Evolutionary conservation across 2,797 vertebrate genomes (phyloP), one percentile per base, ranked within the genome.

Genomic region (Bradypodion ventrale): DNA sequence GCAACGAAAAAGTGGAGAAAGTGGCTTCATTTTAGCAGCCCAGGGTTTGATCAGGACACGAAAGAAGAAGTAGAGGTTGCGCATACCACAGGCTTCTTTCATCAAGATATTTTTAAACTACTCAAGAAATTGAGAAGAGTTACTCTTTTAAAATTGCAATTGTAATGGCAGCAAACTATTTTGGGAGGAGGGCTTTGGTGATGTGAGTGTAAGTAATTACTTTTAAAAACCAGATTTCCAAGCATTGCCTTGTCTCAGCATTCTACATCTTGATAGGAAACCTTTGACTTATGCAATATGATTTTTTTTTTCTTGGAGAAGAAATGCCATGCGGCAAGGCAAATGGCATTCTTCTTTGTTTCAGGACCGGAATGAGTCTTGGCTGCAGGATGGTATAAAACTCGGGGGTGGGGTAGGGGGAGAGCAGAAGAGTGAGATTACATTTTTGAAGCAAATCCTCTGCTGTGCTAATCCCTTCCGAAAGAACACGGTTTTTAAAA

Each of bases 301-400:
- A 23, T 70, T 65, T 86, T 77, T 86, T 77, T n/a, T 65, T 66
- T 46, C 77, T 82, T 80, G 72, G 72, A 0, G 1, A 9, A 83
- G 10, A 81, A 79, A 77, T 74, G 2, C 82, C 32, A 15, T 79
- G 4, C 10, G 35, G 25, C 8, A 82, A 65, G 23, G 82, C 16
- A 32, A 76, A 74, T 62, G 37, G 15, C 40, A 21, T 59, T 7
- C 13, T n/a, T 49, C 65, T 65, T 52, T 27, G 21, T 72, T 40
- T 4, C 59, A 65, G 25, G 29, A 29, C 32, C 25, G 8, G 32
- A 25, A 15, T 32, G 7, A 49, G n/a, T 7, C 21, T n/a, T 56
- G 25, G 25, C 23, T 65, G 35, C 2, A 75, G 49, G 1, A 2
- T 83, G 32, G 32, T 19, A 70, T 70, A 68, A 46, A 70, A 79